These are phyloP conservation scores for Adelognathus sp. DNA, from an alignment of 2,888 invertebrate genomes.

Conservation along the genomic window DNA sequence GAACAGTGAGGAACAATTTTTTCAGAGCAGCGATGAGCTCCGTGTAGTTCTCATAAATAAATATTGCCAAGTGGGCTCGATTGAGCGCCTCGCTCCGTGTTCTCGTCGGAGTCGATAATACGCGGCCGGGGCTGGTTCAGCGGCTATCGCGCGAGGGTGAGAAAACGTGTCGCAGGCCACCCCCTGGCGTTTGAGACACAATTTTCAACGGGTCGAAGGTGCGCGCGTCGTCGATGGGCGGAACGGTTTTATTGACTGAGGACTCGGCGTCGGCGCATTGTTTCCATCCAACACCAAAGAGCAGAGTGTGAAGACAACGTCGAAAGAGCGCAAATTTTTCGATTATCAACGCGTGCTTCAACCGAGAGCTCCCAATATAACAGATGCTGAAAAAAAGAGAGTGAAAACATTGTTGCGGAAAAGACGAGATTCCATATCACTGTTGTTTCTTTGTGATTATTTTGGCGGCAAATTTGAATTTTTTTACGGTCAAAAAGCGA, in stretches of 20 bases:
- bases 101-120: slow-evolving; percentile 30
- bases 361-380: neutral
- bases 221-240: slow-evolving; percentile 52
- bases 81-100: neutral
- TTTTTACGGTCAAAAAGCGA: neutral
- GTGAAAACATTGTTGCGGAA: neutral
- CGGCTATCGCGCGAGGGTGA: slow-evolving; percentile 43
- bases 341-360: slow-evolving; percentile 27
- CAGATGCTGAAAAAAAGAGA: neutral
- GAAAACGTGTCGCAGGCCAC: slow-evolving; percentile 19
- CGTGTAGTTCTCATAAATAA: slow-evolving; percentile 23
- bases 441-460: neutral
- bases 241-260: slow-evolving; percentile 74
- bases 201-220: slow-evolving; percentile 1
- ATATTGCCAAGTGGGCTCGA: slow-evolving; percentile 23
- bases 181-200: neutral
- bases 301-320: slow-evolving; percentile 29
- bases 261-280: slow-evolving; percentile 67
- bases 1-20: neutral
- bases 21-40: neutral
- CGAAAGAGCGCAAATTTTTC: slow-evolving; percentile 50
- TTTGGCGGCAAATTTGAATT: slow-evolving; percentile 31
- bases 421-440: neutral
- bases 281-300: slow-evolving; percentile 30
- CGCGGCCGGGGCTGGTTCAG: slow-evolving; percentile 2